phyloP scores from a whole-genome alignment of 2,888 invertebrate genomes.

The Noctua comes region DNA sequence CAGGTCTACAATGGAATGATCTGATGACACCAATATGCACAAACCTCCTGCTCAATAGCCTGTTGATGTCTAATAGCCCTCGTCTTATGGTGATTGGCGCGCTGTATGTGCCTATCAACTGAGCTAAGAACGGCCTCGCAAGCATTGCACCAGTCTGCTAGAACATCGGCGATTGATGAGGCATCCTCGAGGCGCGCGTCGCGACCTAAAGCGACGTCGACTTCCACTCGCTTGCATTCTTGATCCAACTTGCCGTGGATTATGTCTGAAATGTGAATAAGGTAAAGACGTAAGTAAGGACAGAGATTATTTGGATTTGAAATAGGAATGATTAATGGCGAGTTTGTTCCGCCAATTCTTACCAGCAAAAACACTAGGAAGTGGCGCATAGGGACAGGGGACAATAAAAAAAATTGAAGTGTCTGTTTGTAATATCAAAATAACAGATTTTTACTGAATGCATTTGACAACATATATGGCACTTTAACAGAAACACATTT shows the following conservation, averaged over 20 bases:
- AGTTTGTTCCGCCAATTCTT: neutral
- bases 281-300: neutral
- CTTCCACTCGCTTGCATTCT: slow-evolving; percentile 97
- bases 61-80: slow-evolving; percentile 94
- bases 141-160: slow-evolving; percentile 96
- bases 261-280: slow-evolving; percentile 92
- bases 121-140: slow-evolving; percentile 97
- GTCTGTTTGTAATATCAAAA: no score
- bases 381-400: neutral
- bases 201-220: slow-evolving; percentile 98
- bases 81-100: slow-evolving; percentile 96
- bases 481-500: no score
- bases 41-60: slow-evolving; percentile 96
- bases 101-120: slow-evolving; percentile 96
- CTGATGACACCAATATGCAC: neutral
- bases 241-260: slow-evolving; percentile 99
- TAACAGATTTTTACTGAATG: no score
- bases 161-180: slow-evolving; percentile 94
- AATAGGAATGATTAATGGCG: neutral
- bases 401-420: no score
- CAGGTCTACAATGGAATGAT: neutral
- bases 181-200: slow-evolving; percentile 97
- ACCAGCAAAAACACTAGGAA: neutral
- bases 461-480: no score
- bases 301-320: neutral